phyloP scores from a whole-genome alignment of 37 sponge, comb jelly and placozoan genomes.

The Hormiphora californensis region DNA sequence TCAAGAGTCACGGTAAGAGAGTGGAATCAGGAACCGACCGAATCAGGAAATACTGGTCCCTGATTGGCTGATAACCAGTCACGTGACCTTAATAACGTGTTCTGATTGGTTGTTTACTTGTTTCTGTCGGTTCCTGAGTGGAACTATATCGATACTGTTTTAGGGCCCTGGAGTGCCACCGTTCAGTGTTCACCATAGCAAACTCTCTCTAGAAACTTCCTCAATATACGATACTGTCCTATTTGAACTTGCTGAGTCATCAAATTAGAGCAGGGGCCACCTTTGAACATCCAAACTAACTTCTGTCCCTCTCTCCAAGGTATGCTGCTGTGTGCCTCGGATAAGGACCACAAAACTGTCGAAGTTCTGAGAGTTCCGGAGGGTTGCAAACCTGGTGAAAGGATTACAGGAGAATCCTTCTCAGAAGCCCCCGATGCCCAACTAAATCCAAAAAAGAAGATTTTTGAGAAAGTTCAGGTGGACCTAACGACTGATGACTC shows the following conservation, averaged over 20 bases:
- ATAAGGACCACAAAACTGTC: conserved; percentile 64
- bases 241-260: too few species aligned
- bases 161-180: too few species aligned
- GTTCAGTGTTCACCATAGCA: too few species aligned
- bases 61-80: not conserved
- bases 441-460: conserved; percentile 89
- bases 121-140: too few species aligned
- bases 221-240: too few species aligned
- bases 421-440: conserved; percentile 69
- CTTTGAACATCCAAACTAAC: not conserved
- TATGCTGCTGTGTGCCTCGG: conserved; percentile 39
- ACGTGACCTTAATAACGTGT: not conserved
- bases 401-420: not conserved
- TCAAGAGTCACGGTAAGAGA: conserved; percentile 28
- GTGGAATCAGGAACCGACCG: not conserved
- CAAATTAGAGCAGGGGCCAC: too few species aligned
- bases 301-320: not conserved
- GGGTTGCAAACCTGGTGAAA: conserved; percentile 70
- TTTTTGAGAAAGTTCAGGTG: conserved; percentile 86
- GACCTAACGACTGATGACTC: not conserved
- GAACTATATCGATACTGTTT: too few species aligned
- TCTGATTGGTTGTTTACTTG: too few species aligned
- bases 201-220: too few species aligned
- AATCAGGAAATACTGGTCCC: not conserved
- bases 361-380: conserved; percentile 70